Base-by-base conservation (phyloP, 2,113 vertebrate species). In the Arvicanthis niloticus region DNA sequence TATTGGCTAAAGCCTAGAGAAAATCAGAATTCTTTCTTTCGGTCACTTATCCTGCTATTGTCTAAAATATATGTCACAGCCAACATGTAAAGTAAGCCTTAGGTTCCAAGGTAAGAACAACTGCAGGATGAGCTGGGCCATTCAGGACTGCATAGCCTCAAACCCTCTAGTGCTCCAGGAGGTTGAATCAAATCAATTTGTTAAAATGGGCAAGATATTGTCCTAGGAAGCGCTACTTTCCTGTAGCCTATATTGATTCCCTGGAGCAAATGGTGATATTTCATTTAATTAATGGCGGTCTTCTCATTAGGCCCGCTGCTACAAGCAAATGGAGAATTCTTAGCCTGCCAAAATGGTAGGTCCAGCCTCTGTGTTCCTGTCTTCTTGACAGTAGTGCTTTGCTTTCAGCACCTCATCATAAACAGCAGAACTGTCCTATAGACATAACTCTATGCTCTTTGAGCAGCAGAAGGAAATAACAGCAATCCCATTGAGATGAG, bases 361-460 rank as follows among this genome's bases (percentile, higher is more conserved):
- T 88, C 68, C 92, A 48, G 58, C 22, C 37, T 89, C 60, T 80
- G 48, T 76, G 70, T 90, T 68, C 53, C 40, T 73, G 1, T n/a
- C 67, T 76, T 84, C 67, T 93, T 73, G 16, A 93, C 78, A 10
- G 15, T 75, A 65, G 51, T 1, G 48, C 77, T 97, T 89, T 77
- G 67, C 21, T 84, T 90, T 95, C 22, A 60, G 31, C 22, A 3
- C 78, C 26, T 96, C 72, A 82, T 53, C 60, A 75, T 58, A 42
- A 42, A 86, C 91, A 65, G 45, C 68, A 95, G 84, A 93, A 34
- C 45, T 88, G 1, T 73, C 60, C 73, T 92, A n/a, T 85, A 96
- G 40, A 85, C 21, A 26, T 51, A 37, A 34, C 21, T 91, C 58
- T 40, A 86, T 67, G 60, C 58, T 94, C 42, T 37, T 42, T 51